Percentiles rank a stretch among this genome's conserved stretches.
Conservation (phyloP, 2,888 invertebrate genomes). For the Laspeyria flexula region DNA sequence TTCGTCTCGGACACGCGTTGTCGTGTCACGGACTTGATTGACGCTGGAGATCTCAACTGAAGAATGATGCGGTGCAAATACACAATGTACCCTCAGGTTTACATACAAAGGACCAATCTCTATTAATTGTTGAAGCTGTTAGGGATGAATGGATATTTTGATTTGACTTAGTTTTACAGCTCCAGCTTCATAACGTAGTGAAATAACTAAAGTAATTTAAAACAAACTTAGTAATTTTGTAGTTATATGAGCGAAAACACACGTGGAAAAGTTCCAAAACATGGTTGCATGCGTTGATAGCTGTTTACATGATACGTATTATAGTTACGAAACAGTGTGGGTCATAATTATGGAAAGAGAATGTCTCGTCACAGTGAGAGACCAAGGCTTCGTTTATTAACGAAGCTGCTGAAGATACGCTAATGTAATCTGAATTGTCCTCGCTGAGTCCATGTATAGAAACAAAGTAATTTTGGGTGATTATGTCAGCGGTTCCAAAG, state of each 20-base stretch:
- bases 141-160: not conserved
- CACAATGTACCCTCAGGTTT: slow-evolving; percentile 11
- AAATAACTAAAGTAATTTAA: not conserved
- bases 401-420: slow-evolving; percentile 65
- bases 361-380: slow-evolving; percentile 69
- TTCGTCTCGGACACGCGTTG: slow-evolving; percentile 41
- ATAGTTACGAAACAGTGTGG: slow-evolving; percentile 59
- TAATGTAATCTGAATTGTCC: slow-evolving; percentile 66
- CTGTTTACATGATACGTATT: slow-evolving; percentile 40
- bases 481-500: slow-evolving; percentile 77
- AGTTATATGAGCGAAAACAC: not conserved
- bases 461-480: slow-evolving; percentile 71
- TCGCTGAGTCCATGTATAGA: slow-evolving; percentile 63
- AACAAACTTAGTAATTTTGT: not conserved
- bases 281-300: slow-evolving; percentile 10
- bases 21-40: slow-evolving; percentile 41
- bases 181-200: not conserved
- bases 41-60: slow-evolving; percentile 20
- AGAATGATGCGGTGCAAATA: slow-evolving; percentile 13
- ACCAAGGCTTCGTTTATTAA: slow-evolving; percentile 76
- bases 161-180: not conserved
- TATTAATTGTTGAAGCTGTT: not conserved
- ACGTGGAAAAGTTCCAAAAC: slow-evolving; percentile 15
- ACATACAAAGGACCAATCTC: not conserved
- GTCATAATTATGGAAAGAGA: slow-evolving; percentile 68